phyloP scores from a whole-genome alignment of 2,113 vertebrate genomes.

The Rana temporaria region DNA sequence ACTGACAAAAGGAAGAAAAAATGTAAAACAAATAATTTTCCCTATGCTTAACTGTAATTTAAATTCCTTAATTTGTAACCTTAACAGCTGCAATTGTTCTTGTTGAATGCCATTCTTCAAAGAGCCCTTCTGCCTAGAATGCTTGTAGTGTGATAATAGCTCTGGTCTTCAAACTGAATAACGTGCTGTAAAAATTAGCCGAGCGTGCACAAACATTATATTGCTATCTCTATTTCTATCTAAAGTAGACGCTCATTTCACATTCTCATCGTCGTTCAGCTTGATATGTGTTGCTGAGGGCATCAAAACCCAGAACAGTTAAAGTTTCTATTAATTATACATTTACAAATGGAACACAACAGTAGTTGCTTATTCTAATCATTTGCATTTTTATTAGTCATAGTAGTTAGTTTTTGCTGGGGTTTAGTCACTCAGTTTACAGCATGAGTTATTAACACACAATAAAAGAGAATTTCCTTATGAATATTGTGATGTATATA shows the following conservation, averaged over 20 bases:
- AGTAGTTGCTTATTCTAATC: slow-evolving; percentile 39
- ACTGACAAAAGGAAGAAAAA: background rate
- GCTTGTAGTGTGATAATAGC: slow-evolving; percentile 21
- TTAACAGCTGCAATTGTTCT: slow-evolving; percentile 24
- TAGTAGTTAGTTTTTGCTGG: slow-evolving; percentile 37
- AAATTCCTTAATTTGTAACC: slow-evolving; percentile 8
- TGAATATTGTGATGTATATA: slow-evolving; percentile 23
- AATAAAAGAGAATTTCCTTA: slow-evolving; percentile 33
- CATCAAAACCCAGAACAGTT: slow-evolving; percentile 43
- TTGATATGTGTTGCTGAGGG: slow-evolving; percentile 39
- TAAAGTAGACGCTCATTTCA: slow-evolving; percentile 33
- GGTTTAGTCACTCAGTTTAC: slow-evolving; percentile 30
- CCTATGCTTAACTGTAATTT: background rate
- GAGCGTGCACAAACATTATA: slow-evolving; percentile 30
- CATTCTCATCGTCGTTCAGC: slow-evolving; percentile 11
- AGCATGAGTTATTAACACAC: slow-evolving; percentile 38
- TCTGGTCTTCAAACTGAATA: background rate
- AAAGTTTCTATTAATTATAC: slow-evolving; percentile 49
- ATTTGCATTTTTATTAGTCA: slow-evolving; percentile 54
- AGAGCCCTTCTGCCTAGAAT: slow-evolving; percentile 1
- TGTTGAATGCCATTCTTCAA: background rate
- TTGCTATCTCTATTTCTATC: slow-evolving; percentile 24
- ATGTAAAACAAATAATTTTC: background rate
- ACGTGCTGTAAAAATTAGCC: slow-evolving; percentile 29
- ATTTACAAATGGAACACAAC: slow-evolving; percentile 44